Base-by-base conservation (phyloP, 2,797 vertebrate species). In the Melanotaenia maccullochi region DNA sequence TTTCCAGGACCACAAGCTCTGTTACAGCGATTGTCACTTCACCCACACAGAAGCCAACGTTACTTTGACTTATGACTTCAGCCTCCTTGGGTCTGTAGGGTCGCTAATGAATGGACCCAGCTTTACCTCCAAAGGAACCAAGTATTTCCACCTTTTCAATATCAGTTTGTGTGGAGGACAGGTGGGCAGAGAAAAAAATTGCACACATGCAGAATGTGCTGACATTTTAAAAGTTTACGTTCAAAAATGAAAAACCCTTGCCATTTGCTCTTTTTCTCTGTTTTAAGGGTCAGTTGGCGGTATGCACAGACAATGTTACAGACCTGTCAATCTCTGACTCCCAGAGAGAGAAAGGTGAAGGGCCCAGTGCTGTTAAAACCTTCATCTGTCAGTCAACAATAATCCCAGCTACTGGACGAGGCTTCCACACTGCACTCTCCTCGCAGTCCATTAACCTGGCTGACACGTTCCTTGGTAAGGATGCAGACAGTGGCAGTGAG, bases 351-450 rank as follows among this genome's bases (percentile, higher is more conserved):
- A 94, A 95, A 35, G 94, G 94, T 16, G 97, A 97, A 76, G 94
- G 94, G n/a, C 89, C 92, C 30, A 96, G 90, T 55, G 82, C 95
- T 25, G 94, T 99, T 62, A 95, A 95, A 84, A 94, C 97, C 60
- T 98, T 98, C 89, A 95, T 99, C 71, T 99, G 98, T 84, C 97
- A 98, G 75, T 98, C 97, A 54, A 99, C 98, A 1, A 96, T 99
- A 83, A 98, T 99, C 87, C 98, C 98, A 0, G 97, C 98, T 0
- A 96, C 96, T 73, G 97, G 97, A 81, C 96, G 96, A 83, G 96
- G 98, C 67, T 97, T 99, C 92, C 94, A 95, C 76, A 96, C 96
- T 5, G 96, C 96, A 0, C 89, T 99, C 40, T 96, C 97, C 32
- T 97, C 97, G 5, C 98, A 99, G 79, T 98, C 98, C 73, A 97